These are phyloP conservation scores for Ceraclea dissimilis DNA, from an alignment of 2,888 invertebrate genomes.

Conservation along the genomic window DNA sequence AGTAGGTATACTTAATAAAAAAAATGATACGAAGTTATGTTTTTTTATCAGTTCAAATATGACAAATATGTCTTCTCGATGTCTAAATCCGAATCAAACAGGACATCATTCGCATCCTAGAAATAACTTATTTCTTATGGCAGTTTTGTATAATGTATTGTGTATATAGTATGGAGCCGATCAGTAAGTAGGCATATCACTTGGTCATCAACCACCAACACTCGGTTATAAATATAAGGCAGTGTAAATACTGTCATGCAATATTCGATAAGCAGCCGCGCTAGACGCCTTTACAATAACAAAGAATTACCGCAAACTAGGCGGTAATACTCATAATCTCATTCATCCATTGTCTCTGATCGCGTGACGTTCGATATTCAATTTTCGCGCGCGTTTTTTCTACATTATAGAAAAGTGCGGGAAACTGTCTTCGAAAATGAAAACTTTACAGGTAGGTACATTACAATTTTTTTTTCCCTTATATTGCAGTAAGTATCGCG, in stretches of 20 bases:
- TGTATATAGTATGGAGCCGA: too few species aligned
- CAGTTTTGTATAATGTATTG: too few species aligned
- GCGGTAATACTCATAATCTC: background rate
- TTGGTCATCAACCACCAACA: background rate
- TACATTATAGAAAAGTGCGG: conserved; percentile 1
- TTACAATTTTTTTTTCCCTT: too few species aligned
- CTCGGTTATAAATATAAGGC: conserved; percentile 19
- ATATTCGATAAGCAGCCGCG: conserved; percentile 5
- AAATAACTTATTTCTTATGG: too few species aligned
- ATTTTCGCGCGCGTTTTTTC: conserved; percentile 3
- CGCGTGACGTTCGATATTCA: background rate
- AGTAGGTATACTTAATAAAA: too few species aligned
- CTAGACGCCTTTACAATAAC: conserved; percentile 7
- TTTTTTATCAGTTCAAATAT: too few species aligned
- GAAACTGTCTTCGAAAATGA: conserved; percentile 17
- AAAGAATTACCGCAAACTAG: background rate
- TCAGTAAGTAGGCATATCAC: too few species aligned
- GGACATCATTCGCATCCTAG: too few species aligned
- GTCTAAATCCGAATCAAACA: too few species aligned
- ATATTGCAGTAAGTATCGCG: too few species aligned
- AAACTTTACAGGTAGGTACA: conserved; percentile 18
- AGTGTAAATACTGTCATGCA: conserved; percentile 3
- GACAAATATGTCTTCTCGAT: too few species aligned
- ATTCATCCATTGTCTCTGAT: background rate
- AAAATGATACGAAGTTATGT: too few species aligned